Percentiles rank a stretch among this genome's conserved stretches.
Conservation (phyloP, 2,797 vertebrate species). For the Garrulus glandarius region DNA sequence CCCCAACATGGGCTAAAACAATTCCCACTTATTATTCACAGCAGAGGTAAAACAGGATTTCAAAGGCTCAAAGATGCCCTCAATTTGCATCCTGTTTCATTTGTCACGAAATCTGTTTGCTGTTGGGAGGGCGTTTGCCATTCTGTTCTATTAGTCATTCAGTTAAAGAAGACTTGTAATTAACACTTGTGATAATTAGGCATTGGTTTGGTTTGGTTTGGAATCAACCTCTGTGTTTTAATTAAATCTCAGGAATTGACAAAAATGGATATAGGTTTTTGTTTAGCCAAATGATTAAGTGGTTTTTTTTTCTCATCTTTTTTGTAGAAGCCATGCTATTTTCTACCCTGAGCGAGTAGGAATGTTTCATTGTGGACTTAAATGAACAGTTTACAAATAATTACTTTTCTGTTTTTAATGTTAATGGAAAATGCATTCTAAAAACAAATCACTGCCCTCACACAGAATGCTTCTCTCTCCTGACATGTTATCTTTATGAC, state of each 20-base stretch:
- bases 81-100: slow-evolving; percentile 68
- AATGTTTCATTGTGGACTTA: neutral
- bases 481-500: neutral
- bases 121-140: slow-evolving; percentile 57
- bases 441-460: slow-evolving; percentile 33
- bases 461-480: neutral
- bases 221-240: slow-evolving; percentile 63
- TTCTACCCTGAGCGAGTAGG: neutral
- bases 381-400: slow-evolving; percentile 51
- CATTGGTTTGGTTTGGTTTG: neutral
- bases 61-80: slow-evolving; percentile 62
- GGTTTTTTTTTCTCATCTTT: neutral
- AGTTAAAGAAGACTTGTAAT: slow-evolving; percentile 69
- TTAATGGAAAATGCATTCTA: slow-evolving; percentile 16
- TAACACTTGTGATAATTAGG: slow-evolving; percentile 70
- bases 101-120: slow-evolving; percentile 70
- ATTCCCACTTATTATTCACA: slow-evolving; percentile 68
- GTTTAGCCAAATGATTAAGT: slow-evolving; percentile 31
- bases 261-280: slow-evolving; percentile 22
- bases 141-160: slow-evolving; percentile 69
- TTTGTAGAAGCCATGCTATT: slow-evolving; percentile 8
- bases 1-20: slow-evolving; percentile 10
- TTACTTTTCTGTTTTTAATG: slow-evolving; percentile 11
- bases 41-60: slow-evolving; percentile 48
- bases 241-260: slow-evolving; percentile 52